These are phyloP conservation scores for Harpagifer antarcticus DNA, from an alignment of 2,797 vertebrate genomes.

Conservation along the genomic window DNA sequence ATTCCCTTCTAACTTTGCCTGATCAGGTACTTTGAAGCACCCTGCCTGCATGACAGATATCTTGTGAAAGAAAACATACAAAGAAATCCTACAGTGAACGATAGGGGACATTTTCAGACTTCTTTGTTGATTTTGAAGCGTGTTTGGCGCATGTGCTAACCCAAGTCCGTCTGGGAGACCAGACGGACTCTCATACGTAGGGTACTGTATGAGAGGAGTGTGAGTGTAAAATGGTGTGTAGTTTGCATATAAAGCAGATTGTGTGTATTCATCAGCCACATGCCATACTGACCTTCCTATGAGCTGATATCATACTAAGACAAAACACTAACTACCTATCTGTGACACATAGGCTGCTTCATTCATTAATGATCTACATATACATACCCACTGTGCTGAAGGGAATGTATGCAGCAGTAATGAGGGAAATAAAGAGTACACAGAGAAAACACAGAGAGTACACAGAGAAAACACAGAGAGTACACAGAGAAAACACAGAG, in stretches of 20 bases:
- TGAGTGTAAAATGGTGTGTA: not conserved
- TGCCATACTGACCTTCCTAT: constrained; percentile 1
- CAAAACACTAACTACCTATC: not conserved
- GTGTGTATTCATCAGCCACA: not conserved
- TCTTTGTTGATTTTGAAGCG: too few relatives aligned
- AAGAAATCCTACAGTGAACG: too few relatives aligned
- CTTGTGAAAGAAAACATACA: too few relatives aligned
- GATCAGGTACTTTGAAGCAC: too few relatives aligned
- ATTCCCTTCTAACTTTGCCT: too few relatives aligned
- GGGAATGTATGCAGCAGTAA: not conserved
- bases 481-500: not conserved
- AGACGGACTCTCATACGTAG: too few relatives aligned
- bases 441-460: too few relatives aligned
- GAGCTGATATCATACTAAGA: not conserved
- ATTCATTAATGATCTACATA: not conserved
- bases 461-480: too few relatives aligned
- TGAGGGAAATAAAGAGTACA: not conserved
- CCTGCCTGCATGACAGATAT: too few relatives aligned
- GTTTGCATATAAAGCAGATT: not conserved
- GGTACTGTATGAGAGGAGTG: not conserved
- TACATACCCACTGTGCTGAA: not conserved
- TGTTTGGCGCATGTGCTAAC: too few relatives aligned
- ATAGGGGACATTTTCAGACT: too few relatives aligned
- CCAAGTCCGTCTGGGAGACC: too few relatives aligned
- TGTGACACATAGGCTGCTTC: not conserved